phyloP scores from a whole-genome alignment of 2,113 vertebrate genomes.

The Corvus hawaiiensis region DNA sequence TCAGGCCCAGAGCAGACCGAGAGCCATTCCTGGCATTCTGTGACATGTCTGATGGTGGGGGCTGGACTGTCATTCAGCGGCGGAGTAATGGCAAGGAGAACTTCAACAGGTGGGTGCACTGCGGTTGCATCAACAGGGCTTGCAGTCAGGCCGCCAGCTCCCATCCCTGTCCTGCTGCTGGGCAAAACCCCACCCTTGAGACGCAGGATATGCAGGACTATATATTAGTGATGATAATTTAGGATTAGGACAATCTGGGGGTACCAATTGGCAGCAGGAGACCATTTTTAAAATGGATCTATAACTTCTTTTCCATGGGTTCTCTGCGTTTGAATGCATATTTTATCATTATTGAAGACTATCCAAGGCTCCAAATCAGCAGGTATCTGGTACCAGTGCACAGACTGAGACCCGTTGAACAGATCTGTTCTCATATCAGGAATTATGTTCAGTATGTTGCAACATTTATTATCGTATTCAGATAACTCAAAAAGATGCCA shows the following conservation, averaged over 20 bases:
- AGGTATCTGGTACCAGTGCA: background rate
- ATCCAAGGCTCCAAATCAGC: background rate
- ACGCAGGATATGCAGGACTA: background rate
- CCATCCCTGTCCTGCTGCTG: background rate
- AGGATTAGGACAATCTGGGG: background rate
- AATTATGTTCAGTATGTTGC: background rate
- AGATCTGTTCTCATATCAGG: background rate
- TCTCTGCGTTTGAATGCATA: background rate
- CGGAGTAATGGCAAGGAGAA: constrained; percentile 82
- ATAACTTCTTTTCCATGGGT: background rate
- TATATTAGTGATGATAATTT: background rate
- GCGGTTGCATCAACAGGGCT: background rate
- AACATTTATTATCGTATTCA: background rate
- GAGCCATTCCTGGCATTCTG: constrained; percentile 86
- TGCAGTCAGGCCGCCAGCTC: background rate
- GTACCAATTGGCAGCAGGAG: background rate
- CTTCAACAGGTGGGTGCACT: constrained; percentile 76
- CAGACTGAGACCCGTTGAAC: background rate
- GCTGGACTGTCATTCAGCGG: constrained; percentile 88
- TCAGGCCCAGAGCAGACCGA: constrained; percentile 70
- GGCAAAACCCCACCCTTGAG: background rate
- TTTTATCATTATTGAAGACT: background rate
- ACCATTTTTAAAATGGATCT: background rate
- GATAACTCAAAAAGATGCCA: background rate
- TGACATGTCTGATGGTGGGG: constrained; percentile 88